These are phyloP conservation scores for Hypotaenidia philippensis DNA, from an alignment of 2,797 vertebrate genomes.

Conservation along the genomic window DNA sequence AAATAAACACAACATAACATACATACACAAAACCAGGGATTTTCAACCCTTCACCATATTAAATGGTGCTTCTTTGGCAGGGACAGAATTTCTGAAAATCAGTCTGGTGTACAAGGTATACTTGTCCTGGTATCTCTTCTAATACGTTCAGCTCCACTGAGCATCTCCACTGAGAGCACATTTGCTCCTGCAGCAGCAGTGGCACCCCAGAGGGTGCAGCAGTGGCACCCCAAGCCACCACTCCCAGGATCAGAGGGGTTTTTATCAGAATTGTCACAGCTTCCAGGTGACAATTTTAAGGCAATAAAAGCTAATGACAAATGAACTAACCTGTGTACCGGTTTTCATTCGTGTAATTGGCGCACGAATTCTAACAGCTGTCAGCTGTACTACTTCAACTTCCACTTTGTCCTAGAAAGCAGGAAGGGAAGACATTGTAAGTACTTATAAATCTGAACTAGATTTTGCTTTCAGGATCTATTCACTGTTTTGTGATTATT, in stretches of 20 bases:
- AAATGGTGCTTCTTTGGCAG: neutral
- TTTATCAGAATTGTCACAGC: neutral
- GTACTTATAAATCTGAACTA: neutral
- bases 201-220: neutral
- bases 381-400: constrained; percentile 91
- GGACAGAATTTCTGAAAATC: neutral
- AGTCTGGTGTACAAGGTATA: neutral
- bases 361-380: constrained; percentile 88
- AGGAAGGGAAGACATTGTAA: neutral
- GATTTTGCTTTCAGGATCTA: neutral
- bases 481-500: neutral
- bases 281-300: neutral
- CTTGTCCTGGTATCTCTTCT: neutral
- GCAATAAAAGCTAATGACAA: neutral
- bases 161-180: neutral
- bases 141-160: neutral
- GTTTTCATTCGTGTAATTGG: constrained; percentile 94
- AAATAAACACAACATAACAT: neutral
- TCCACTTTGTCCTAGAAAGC: constrained; percentile 89
- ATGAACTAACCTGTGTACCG: constrained; percentile 85
- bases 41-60: neutral
- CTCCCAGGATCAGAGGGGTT: neutral
- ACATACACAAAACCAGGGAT: neutral
- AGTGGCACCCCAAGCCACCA: neutral
- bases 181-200: neutral